A percentile compares a stretch with the other conserved stretches of the same genome.
These are phyloP conservation scores for Aplochiton taeniatus DNA, from an alignment of 2,797 vertebrate genomes.

Conservation along the genomic window DNA sequence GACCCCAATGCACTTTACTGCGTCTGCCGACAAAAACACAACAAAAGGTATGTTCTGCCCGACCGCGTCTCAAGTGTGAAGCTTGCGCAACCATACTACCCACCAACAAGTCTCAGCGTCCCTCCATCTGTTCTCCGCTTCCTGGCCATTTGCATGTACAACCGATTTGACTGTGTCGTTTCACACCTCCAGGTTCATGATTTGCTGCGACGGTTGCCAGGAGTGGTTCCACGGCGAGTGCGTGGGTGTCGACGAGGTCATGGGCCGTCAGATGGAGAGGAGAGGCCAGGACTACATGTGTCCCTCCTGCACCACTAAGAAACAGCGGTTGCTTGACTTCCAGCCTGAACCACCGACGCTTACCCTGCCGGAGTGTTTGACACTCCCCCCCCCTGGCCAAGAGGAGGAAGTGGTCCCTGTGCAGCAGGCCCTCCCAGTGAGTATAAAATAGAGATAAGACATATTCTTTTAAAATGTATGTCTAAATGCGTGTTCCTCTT, in stretches of 20 bases:
- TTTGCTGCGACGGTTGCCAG: conserved; percentile 91
- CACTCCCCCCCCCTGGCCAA: conserved; percentile 62
- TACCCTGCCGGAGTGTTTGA: conserved; percentile 43
- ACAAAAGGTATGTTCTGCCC: conserved; percentile 81
- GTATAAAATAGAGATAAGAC: conserved; percentile 76
- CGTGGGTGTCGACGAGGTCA: conserved; percentile 84
- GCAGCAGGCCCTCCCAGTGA: conserved; percentile 82
- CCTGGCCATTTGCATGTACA: conserved; percentile 28
- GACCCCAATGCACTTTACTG: conserved; percentile 83
- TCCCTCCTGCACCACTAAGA: conserved; percentile 82
- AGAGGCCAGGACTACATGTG: conserved; percentile 88
- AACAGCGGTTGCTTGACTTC: conserved; percentile 48
- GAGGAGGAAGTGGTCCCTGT: conserved; percentile 65
- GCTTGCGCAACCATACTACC: neutral
- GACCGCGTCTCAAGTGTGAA: neutral
- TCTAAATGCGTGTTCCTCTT: too few relatives aligned
- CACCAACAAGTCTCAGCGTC: neutral
- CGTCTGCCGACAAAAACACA: conserved; percentile 87
- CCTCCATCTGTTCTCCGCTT: conserved; percentile 19
- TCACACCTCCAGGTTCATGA: conserved; percentile 85
- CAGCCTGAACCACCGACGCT: conserved; percentile 27
- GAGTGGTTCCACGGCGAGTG: conserved; percentile 93
- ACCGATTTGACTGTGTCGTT: conserved; percentile 10
- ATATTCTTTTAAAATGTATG: conserved; percentile 70
- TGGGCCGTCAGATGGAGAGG: conserved; percentile 79